Evolutionary conservation across 2,888 invertebrate species (phyloP).

Genomic region (Phytoseiulus persimilis): DNA sequence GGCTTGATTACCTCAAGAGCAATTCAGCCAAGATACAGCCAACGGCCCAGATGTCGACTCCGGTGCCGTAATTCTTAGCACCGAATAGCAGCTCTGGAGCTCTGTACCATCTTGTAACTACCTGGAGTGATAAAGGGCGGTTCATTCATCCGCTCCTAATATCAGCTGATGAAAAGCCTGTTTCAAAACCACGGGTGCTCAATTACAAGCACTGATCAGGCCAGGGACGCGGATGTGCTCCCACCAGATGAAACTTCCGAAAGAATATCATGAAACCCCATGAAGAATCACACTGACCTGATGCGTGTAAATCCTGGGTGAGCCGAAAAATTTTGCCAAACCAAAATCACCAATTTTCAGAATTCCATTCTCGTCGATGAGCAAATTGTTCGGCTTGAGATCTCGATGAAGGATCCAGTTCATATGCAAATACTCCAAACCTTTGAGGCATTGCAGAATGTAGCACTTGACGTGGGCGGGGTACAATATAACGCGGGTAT

Average conservation of each 20-base stretch:
- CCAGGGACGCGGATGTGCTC: no score
- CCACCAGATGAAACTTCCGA: no score
- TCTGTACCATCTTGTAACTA: conserved; percentile 54
- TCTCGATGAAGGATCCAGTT: conserved; percentile 97
- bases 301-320: conserved; percentile 91
- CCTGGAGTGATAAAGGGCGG: no score
- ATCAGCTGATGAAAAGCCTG: no score
- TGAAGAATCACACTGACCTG: conserved; percentile 61
- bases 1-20: conserved; percentile 57
- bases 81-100: conserved; percentile 91
- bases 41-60: conserved; percentile 97
- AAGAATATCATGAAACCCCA: conserved; percentile 38
- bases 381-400: conserved; percentile 95
- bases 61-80: conserved; percentile 87
- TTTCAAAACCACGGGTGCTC: no score
- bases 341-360: conserved; percentile 99
- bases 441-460: conserved; percentile 84
- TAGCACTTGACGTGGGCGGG: conserved; percentile 91
- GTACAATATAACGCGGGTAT: conserved; percentile 74
- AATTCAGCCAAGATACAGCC: conserved; percentile 96
- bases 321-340: conserved; percentile 91
- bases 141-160: no score
- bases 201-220: no score
- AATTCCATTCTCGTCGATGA: conserved; percentile 81
- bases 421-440: conserved; percentile 84